phyloP scores from a whole-genome alignment of 2,888 invertebrate genomes.

The Drosophila sordidapex region DNA sequence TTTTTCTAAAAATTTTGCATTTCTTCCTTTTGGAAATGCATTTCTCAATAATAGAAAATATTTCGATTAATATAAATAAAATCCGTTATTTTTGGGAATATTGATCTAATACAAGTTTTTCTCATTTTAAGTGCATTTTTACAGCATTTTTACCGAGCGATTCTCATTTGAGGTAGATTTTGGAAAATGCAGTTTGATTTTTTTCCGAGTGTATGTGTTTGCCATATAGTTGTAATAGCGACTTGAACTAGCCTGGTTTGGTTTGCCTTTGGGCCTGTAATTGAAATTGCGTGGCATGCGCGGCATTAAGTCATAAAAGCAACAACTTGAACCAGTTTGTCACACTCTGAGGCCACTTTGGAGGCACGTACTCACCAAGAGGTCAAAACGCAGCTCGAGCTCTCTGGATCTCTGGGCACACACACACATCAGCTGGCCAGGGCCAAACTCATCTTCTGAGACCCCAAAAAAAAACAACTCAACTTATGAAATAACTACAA shows the following conservation, averaged over 20 bases:
- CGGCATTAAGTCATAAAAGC: constrained; percentile 78
- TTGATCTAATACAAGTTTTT: too few relatives aligned
- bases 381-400: constrained; percentile 74
- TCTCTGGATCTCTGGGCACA: constrained; percentile 54
- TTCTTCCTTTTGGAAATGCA: too few relatives aligned
- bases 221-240: constrained; percentile 3
- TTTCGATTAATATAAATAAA: too few relatives aligned
- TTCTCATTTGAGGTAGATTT: neutral
- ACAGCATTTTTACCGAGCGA: too few relatives aligned
- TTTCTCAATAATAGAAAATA: too few relatives aligned
- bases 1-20: too few relatives aligned
- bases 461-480: constrained; percentile 49
- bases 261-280: constrained; percentile 46
- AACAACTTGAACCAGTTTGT: constrained; percentile 78
- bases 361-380: constrained; percentile 75
- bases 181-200: neutral
- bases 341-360: constrained; percentile 81
- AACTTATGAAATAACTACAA: constrained; percentile 32
- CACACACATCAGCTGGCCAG: constrained; percentile 18
- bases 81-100: too few relatives aligned
- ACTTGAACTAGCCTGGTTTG: constrained; percentile 37
- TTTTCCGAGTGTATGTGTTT: neutral
- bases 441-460: constrained; percentile 14
- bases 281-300: constrained; percentile 80
- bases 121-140: too few relatives aligned